A percentile compares a stretch with the other conserved stretches of the same genome.
Conservation (phyloP, 2,888 invertebrate species). For the Eurois occulta region DNA sequence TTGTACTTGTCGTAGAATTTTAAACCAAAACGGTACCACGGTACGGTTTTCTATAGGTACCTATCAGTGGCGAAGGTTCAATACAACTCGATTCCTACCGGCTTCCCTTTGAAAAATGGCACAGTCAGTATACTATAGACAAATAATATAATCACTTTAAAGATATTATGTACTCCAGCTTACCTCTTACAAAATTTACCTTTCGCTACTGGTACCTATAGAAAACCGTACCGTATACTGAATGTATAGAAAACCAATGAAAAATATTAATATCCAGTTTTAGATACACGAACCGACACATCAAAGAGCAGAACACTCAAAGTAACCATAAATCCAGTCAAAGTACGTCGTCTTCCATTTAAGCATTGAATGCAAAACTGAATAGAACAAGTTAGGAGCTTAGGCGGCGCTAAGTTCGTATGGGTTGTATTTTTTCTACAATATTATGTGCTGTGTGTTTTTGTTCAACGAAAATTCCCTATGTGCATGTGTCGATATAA, state of each 20-base stretch:
- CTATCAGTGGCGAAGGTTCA: too few species aligned
- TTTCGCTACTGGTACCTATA: too few species aligned
- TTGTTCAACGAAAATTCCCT: neutral
- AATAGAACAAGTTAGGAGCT: slow-evolving; percentile 33
- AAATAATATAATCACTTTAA: too few species aligned
- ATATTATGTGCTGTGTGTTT: neutral
- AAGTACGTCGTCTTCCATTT: slow-evolving; percentile 63
- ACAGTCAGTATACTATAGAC: too few species aligned
- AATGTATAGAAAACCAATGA: slow-evolving; percentile 16
- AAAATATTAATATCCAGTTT: slow-evolving; percentile 41
- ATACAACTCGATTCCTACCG: too few species aligned
- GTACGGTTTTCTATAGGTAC: too few species aligned
- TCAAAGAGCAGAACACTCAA: slow-evolving; percentile 60
- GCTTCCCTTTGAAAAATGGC: too few species aligned
- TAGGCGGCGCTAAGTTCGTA: neutral
- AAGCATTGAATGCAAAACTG: slow-evolving; percentile 58
- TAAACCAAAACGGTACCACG: neutral
- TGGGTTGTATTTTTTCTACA: neutral
- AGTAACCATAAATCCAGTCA: slow-evolving; percentile 62
- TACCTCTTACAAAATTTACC: too few species aligned
- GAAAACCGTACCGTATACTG: too few species aligned
- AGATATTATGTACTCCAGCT: too few species aligned
- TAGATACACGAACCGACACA: slow-evolving; percentile 23
- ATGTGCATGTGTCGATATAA: too few species aligned
- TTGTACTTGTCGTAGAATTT: neutral